Evolutionary conservation across 2,888 invertebrate genomes (phyloP), one percentile per base, ranked within the genome.

Genomic region (Agriotes lineatus): DNA sequence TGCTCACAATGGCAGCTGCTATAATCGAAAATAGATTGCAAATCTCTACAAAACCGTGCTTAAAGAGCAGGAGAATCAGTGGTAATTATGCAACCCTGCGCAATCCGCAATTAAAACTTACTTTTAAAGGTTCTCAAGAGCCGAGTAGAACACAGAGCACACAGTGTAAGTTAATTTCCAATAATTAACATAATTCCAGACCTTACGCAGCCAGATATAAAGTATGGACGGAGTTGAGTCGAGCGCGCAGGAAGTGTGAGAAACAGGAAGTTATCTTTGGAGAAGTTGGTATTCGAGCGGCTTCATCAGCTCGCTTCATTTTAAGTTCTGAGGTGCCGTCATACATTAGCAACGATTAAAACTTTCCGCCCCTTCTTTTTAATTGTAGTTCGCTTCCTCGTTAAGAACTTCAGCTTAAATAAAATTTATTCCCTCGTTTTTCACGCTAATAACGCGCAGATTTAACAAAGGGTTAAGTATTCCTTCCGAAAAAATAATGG

Each of bases 311-410:
- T 50, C 59, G 58, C 54, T 56, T 60, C 60, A 67, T 60, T 67
- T 67, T 67, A 67, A 67, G 60, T 67, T 67, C 44, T 52, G 59
- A 60, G 54, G 67, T 67, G 56, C 39, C 44, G 60, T 44, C 67
- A 67, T 67, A 67, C 67, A 67, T 67, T 60, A 67, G 42, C 66
- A 60, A 60, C 60, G 54, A 66, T 66, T 66, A 66, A 59, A 66
- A 66, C 60, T 66, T 66, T 66, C 16, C 50, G 35, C 50, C 50
- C 20, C 7, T 62, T 50, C 58, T 54, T 48, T 60, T 60, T 66
- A 66, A 59, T 42, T 52, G 52, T 54, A 60, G 50, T 60, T 66
- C 50, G 52, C 54, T 44, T 59, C 42, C 30, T 42, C 56, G 45
- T 63, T 63, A 63, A 63, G 63, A 63, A 57, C 56, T 63, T 22